Percentiles rank a stretch among this genome's conserved stretches.
These are phyloP conservation scores for Zygothrica quintamaculata DNA, from an alignment of 2,888 invertebrate species.

Conservation along the genomic window DNA sequence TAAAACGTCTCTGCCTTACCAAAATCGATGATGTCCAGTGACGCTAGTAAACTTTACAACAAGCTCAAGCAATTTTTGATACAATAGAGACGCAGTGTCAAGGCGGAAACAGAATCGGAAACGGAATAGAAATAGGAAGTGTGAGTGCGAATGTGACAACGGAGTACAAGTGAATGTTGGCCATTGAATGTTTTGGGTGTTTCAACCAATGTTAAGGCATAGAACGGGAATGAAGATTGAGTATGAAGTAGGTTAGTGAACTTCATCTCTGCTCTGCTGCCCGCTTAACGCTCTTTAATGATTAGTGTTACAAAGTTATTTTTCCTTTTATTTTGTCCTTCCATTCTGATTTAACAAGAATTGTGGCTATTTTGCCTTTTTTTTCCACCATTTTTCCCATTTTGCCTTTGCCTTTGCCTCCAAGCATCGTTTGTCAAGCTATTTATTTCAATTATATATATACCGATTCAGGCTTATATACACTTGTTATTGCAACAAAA, in stretches of 20 bases:
- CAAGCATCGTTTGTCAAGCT: slow-evolving; percentile 70
- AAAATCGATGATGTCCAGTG: slow-evolving; percentile 62
- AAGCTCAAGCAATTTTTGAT: slow-evolving; percentile 39
- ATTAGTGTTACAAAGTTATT: slow-evolving; percentile 67
- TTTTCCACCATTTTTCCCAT: no score
- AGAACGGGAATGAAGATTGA: not conserved
- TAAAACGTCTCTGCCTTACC: slow-evolving; percentile 10
- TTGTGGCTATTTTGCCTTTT: slow-evolving; percentile 37
- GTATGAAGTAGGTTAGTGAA: slow-evolving; percentile 15
- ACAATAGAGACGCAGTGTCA: slow-evolving; percentile 59
- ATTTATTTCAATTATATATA: slow-evolving; percentile 79
- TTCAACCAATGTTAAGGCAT: slow-evolving; percentile 12
- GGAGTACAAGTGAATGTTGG: slow-evolving; percentile 12
- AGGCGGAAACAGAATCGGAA: slow-evolving; percentile 63
- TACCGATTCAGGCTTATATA: slow-evolving; percentile 27
- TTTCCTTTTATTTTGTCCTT: slow-evolving; percentile 8
- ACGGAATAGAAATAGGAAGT: slow-evolving; percentile 46
- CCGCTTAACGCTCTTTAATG: slow-evolving; percentile 37
- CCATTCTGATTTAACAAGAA: slow-evolving; percentile 21
- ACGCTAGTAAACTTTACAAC: slow-evolving; percentile 48
- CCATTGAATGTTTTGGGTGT: slow-evolving; percentile 20
- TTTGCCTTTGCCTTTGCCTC: slow-evolving; percentile 17
- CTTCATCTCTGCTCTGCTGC: slow-evolving; percentile 5
- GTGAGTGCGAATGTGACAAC: slow-evolving; percentile 28
- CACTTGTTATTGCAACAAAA: no score